Evolutionary conservation across 2,888 invertebrate species (phyloP), one percentile per base, ranked within the genome.

Genomic region (Prosopocoilus inquinatus): DNA sequence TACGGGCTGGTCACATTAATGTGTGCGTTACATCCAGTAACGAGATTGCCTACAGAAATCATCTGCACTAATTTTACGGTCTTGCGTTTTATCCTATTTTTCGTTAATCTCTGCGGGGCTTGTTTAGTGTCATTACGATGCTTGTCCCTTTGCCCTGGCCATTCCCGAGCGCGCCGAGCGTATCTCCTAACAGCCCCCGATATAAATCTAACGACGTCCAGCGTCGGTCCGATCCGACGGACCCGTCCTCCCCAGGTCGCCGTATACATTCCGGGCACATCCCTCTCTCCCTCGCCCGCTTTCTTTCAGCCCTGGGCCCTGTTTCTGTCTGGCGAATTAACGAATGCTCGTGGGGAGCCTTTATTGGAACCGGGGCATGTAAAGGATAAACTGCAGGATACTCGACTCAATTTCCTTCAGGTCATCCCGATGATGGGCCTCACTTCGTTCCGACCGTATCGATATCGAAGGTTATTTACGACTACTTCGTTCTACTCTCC

Each of bases 341-440:
- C 56, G 52, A 48, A 48, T 47, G 44, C 43, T 46, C 56, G 20
- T 47, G 43, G 52, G 56, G 52, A 36, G 41, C 44, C 52, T 47
- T 55, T 56, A 56, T 52, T 57, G 60, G 61, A 59, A 52, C 39
- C 50, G 49, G 49, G 46, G 48, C 57, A 48, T 49, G 46, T 39
- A 47, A 59, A 50, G 66, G 66, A 66, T 66, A 65, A 68, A 64
- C 67, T 64, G 55, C 61, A 54, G 61, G 66, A 61, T 63, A 58
- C 61, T 60, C 60, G 66, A 67, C 65, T 67, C 67, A 67, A 67
- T 68, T 68, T 68, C 66, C 67, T 66, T 61, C 59, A 57, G 57
- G 53, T 58, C 38, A 11, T 38, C 54, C 44, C 52, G 52, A 41
- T 51, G 51, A 45, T 51, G 36, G 51, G 32, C 33, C 28, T 20